Evolutionary conservation across 2,797 vertebrate species (phyloP), one percentile per base, ranked within the genome.

Genomic region (Meriones psammophilus): DNA sequence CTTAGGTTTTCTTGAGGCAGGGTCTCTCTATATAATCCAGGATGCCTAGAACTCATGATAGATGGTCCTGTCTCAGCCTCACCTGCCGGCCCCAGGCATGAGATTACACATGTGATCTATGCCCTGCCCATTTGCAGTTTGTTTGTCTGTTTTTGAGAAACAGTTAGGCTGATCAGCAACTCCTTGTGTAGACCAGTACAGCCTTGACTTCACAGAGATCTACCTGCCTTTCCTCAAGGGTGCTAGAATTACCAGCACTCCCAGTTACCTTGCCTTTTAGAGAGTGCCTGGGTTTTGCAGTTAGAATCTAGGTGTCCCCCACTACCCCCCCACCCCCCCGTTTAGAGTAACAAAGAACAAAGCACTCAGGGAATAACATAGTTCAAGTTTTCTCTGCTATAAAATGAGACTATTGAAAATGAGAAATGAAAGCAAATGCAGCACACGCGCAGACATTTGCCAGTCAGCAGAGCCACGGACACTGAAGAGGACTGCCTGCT

Each of bases 391-490:
- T 28, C 68, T 42, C 54, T 39, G 26, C 69, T 62, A 8, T 88
- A 42, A 74, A 74, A 30, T 30, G 68, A 30, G 46, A 36, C 22
- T 20, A 28, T 39, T 39, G 24, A n/a, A 36, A 10, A 58, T 30
- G n/a, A 39, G 85, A 73, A 36, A 10, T 33, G 28, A 13, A 87
- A 30, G 15, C 18, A 20, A 88, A 68, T 0, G 1, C 8, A 46
- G 39, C 1, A 3, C 8, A 1, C 2, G 4, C 1, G 15, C 18
- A 7, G 28, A 22, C 30, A 24, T 10, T 3, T 54, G 30, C 24
- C 62, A 22, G 36, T 73, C 33, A 17, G 30, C 15, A 26, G 13
- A 3, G 20, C 42, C 30, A 4, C 8, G 36, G n/a, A 33, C 9
- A 42, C 56, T 2, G 26, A 39, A 13, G 46, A 56, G n/a, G 54